Conservation (phyloP, 1,140 invertebrate species). For the Drosophila pseudoobscura region DNA sequence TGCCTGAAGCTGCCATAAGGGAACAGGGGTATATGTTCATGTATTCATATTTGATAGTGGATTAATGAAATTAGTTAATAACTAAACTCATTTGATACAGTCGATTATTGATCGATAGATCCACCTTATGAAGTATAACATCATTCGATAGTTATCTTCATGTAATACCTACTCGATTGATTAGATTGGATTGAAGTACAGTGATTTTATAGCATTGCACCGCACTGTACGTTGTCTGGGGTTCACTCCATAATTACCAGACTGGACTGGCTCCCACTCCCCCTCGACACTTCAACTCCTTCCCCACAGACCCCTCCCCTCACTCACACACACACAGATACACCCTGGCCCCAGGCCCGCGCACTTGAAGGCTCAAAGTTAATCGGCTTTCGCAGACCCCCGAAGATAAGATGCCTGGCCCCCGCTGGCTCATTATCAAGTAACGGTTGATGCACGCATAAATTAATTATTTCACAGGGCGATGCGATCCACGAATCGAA, state of each 20-base stretch:
- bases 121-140: too few relatives aligned
- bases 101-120: too few relatives aligned
- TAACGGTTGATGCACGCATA: constrained; percentile 80
- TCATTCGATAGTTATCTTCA: too few relatives aligned
- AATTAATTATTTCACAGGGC: constrained; percentile 75
- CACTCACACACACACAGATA: constrained; percentile 1
- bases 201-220: background rate
- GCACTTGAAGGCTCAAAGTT: constrained; percentile 63
- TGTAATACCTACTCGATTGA: too few relatives aligned
- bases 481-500: constrained; percentile 27
- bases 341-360: constrained; percentile 21
- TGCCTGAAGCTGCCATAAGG: too few relatives aligned
- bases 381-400: constrained; percentile 55
- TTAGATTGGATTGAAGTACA: background rate
- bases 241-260: constrained; percentile 56
- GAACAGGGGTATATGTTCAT: too few relatives aligned
- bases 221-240: constrained; percentile 22
- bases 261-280: constrained; percentile 6
- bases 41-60: too few relatives aligned
- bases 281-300: background rate
- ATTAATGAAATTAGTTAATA: too few relatives aligned
- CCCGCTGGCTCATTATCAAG: constrained; percentile 59
- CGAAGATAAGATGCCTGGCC: constrained; percentile 45
- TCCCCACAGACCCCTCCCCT: background rate
- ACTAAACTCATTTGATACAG: too few relatives aligned